Conservation (phyloP, 2,797 vertebrate genomes). For the Simalia tracyae region DNA sequence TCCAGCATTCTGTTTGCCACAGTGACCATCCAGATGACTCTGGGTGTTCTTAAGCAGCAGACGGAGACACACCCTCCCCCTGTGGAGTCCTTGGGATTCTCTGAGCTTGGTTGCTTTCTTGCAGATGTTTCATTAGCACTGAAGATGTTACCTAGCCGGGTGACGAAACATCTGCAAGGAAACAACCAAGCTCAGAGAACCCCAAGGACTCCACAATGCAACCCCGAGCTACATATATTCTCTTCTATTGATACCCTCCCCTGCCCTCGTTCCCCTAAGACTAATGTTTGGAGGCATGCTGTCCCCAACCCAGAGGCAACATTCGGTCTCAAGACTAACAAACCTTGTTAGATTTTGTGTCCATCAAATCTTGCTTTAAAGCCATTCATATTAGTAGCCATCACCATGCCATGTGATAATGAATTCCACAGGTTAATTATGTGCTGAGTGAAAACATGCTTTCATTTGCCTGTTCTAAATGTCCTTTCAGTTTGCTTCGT, state of each 20-base stretch:
- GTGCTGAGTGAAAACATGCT: not conserved
- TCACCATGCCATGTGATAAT: not conserved
- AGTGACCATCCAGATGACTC: not conserved
- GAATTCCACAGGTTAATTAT: not conserved
- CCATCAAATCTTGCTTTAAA: not conserved
- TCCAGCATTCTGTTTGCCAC: not conserved
- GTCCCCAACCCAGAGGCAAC: not conserved
- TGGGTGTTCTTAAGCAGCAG: not conserved
- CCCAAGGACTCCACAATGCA: too few relatives aligned
- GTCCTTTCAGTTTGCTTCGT: not conserved
- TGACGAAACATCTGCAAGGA: too few relatives aligned
- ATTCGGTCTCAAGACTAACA: not conserved
- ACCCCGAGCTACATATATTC: too few relatives aligned
- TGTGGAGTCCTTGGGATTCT: too few relatives aligned
- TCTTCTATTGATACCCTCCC: not conserved
- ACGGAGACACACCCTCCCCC: not conserved
- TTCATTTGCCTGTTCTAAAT: not conserved
- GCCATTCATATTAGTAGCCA: not conserved
- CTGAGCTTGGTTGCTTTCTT: too few relatives aligned
- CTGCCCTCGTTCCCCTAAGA: not conserved
- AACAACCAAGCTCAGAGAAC: too few relatives aligned
- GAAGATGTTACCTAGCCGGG: too few relatives aligned
- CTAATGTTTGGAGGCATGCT: not conserved
- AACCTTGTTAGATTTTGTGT: not conserved
- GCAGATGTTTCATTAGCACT: too few relatives aligned